Conservation (phyloP, 2,797 vertebrate genomes). For the Tangara arthus region DNA sequence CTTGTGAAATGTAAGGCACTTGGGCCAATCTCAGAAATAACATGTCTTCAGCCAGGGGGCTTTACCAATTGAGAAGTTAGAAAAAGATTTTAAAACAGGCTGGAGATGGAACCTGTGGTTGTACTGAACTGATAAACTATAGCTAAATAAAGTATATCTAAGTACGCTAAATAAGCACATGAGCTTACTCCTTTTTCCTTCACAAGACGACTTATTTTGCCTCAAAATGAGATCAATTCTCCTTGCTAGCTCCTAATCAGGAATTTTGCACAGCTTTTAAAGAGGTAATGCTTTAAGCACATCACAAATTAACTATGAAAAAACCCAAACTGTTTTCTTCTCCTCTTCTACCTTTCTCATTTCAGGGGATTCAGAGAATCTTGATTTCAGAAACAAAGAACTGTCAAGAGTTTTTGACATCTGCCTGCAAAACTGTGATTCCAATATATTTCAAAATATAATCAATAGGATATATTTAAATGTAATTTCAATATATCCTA, state of each 20-base stretch:
- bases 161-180: neutral
- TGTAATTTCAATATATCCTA: neutral
- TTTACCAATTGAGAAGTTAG: neutral
- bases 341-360: neutral
- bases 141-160: neutral
- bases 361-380: neutral
- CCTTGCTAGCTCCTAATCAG: neutral
- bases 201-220: neutral
- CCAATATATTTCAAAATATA: neutral
- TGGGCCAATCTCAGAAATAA: conserved; percentile 40
- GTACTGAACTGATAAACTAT: neutral
- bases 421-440: neutral
- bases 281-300: neutral
- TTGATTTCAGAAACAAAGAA: neutral
- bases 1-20: conserved; percentile 43
- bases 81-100: neutral
- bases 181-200: neutral
- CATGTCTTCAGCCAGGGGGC: neutral
- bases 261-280: neutral
- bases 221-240: neutral
- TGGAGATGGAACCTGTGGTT: neutral
- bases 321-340: neutral
- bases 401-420: neutral
- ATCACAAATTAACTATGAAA: neutral
- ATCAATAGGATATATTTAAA: neutral